Evolutionary conservation across 2,113 vertebrate genomes (phyloP).

Genomic region (Gulo gulo): DNA sequence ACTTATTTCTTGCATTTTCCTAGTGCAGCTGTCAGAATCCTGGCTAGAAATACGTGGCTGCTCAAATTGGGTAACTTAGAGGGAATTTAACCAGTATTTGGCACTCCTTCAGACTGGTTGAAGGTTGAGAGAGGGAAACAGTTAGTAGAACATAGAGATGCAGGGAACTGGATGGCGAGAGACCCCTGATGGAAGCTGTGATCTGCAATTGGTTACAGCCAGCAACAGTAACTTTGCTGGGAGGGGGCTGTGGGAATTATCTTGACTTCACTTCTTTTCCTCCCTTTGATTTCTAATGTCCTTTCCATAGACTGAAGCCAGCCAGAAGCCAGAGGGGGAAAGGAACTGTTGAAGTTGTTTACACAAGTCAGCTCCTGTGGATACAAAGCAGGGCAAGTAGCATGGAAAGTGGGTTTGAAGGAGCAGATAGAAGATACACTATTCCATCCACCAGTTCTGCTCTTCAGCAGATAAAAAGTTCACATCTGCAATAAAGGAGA

Average conservation of each 20-base stretch:
- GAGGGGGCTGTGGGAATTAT: background rate
- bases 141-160: too few species aligned
- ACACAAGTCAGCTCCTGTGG: background rate
- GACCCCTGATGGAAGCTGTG: background rate
- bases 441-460: background rate
- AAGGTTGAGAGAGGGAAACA: background rate
- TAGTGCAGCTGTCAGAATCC: background rate
- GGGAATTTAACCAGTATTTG: background rate
- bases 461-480: background rate
- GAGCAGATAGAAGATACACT: background rate
- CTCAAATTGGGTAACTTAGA: background rate
- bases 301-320: background rate
- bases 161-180: background rate
- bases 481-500: background rate
- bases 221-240: background rate
- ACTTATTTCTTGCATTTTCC: background rate
- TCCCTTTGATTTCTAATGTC: background rate
- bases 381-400: background rate
- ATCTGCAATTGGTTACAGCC: background rate
- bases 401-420: background rate
- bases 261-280: background rate
- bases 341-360: background rate
- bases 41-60: background rate
- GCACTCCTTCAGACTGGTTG: background rate
- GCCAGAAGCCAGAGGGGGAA: background rate